Conservation (phyloP, 2,797 vertebrate genomes). For the Crenuchus spilurus region DNA sequence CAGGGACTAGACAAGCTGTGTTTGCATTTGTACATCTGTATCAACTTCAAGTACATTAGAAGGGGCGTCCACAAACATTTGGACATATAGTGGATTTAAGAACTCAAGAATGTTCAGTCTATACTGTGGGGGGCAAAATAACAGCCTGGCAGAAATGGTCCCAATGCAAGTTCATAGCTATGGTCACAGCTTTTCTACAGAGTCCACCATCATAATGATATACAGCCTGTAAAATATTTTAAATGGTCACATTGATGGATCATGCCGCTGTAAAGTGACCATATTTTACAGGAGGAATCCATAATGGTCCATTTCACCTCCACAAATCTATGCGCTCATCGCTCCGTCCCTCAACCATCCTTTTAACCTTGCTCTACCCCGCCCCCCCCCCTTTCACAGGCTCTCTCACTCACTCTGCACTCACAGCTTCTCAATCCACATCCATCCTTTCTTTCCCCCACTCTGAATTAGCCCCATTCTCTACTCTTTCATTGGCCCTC, state of each 20-base stretch:
- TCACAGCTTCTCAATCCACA: neutral
- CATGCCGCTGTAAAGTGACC: slow-evolving; percentile 49
- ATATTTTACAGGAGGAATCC: slow-evolving; percentile 45
- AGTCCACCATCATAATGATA: slow-evolving; percentile 45
- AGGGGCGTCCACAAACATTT: too few species aligned
- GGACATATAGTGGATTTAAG: too few species aligned
- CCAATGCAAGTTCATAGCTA: slow-evolving; percentile 53
- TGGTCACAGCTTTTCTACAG: slow-evolving; percentile 43
- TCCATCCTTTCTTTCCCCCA: neutral
- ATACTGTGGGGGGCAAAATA: too few species aligned
- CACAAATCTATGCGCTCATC: slow-evolving; percentile 52
- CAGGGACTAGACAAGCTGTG: too few species aligned
- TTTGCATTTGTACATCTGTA: too few species aligned
- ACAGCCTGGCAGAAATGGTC: too few species aligned
- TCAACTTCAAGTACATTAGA: too few species aligned
- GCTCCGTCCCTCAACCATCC: slow-evolving; percentile 43
- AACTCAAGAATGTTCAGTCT: too few species aligned
- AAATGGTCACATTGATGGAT: slow-evolving; percentile 62
- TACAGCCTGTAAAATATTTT: slow-evolving; percentile 38
- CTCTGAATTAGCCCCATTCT: slow-evolving; percentile 28
- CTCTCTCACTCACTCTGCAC: slow-evolving; percentile 38
- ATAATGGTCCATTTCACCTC: slow-evolving; percentile 60
- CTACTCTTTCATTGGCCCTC: slow-evolving; percentile 7
- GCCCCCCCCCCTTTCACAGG: slow-evolving; percentile 11
- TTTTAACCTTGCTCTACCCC: slow-evolving; percentile 59